Evolutionary conservation across 64 coral and sea anemone genomes (phyloP).

Genomic region (Montipora efflorescens): DNA sequence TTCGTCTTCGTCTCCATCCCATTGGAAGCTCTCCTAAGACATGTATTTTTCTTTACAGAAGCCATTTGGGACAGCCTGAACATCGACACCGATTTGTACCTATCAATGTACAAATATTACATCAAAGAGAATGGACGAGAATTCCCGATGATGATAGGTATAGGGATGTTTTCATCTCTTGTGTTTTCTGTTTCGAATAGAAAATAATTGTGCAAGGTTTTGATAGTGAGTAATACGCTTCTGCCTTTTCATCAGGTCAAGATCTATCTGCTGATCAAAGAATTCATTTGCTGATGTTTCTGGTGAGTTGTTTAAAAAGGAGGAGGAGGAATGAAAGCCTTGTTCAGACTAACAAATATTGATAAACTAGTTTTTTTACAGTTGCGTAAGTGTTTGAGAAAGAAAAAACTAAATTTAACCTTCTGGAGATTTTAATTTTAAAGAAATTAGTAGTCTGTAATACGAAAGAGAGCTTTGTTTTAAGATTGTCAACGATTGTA

Average conservation of each 20-base stretch:
- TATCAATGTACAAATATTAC: constrained; percentile 57
- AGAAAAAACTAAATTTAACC: too few species aligned
- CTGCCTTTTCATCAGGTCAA: constrained; percentile 44
- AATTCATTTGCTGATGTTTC: constrained; percentile 80
- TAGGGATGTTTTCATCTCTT: not conserved
- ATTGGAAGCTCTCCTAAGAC: too few species aligned
- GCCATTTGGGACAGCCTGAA: constrained; percentile 70
- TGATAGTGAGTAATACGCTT: too few species aligned
- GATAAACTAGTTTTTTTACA: too few species aligned
- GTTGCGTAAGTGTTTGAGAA: too few species aligned
- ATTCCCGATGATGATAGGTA: constrained; percentile 85
- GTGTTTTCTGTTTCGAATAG: not conserved
- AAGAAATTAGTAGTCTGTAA: too few species aligned
- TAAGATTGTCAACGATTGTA: too few species aligned
- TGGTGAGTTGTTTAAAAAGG: constrained; percentile 57
- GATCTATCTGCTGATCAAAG: constrained; percentile 67
- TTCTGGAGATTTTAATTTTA: too few species aligned
- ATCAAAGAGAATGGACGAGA: constrained; percentile 37
- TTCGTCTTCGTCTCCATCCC: not conserved
- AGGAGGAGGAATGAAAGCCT: not conserved
- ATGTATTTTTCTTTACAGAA: constrained; percentile 56
- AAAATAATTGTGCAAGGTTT: not conserved
- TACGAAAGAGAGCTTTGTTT: too few species aligned
- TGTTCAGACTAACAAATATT: too few species aligned
- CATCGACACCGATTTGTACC: constrained; percentile 56